These are phyloP conservation scores for Spilogale gracilis DNA, from an alignment of 2,113 vertebrate species.

Conservation along the genomic window DNA sequence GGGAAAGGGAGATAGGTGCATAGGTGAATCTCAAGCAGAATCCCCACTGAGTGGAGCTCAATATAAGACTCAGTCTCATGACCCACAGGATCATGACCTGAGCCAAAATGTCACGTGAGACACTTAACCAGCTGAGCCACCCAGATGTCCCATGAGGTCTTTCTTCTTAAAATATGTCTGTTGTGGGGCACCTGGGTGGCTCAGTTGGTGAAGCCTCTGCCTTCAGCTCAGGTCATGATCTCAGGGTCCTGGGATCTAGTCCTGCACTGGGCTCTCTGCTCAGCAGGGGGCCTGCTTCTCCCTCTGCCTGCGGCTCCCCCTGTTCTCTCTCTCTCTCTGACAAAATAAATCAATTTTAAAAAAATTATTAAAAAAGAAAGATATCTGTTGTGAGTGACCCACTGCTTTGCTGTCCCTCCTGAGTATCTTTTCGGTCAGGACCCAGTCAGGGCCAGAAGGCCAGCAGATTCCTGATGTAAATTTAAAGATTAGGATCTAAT, in stretches of 20 bases:
- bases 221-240: too few species aligned
- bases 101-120: neutral
- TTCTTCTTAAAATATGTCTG: fast-evolving
- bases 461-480: too few species aligned
- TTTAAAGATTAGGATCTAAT: neutral
- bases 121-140: neutral
- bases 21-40: neutral
- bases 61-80: neutral
- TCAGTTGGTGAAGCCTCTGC: too few species aligned
- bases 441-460: neutral
- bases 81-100: neutral
- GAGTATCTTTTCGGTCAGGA: neutral
- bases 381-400: fast-evolving
- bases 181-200: too few species aligned
- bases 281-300: too few species aligned
- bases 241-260: too few species aligned
- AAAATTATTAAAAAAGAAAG: neutral
- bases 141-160: neutral
- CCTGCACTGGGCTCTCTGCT: too few species aligned
- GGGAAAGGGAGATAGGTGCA: neutral
- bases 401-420: neutral
- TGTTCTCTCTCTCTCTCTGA: too few species aligned
- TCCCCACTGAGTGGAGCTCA: neutral
- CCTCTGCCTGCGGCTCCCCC: too few species aligned
- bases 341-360: too few species aligned